Conservation (phyloP, 2,113 vertebrate species). For the Motacilla tschutschensis region DNA sequence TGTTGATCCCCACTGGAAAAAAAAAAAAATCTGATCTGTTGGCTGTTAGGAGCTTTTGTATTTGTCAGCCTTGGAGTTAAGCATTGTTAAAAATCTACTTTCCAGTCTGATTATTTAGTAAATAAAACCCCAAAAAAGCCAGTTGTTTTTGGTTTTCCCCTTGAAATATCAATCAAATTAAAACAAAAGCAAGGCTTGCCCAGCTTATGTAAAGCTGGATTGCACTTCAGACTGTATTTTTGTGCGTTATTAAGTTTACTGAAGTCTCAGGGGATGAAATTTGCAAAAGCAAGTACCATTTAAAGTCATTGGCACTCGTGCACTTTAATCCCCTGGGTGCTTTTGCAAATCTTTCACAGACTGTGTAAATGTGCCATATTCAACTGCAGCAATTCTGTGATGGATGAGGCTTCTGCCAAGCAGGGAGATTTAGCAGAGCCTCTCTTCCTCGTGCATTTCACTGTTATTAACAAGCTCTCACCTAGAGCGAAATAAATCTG, state of each 20-base stretch:
- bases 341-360: slow-evolving; percentile 37
- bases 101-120: not conserved
- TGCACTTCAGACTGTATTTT: slow-evolving; percentile 3
- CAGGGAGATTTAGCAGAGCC: slow-evolving; percentile 1
- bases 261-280: slow-evolving; percentile 21
- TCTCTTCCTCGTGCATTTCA: not conserved
- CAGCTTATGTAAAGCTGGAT: not conserved
- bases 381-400: not conserved
- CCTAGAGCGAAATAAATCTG: slow-evolving; percentile 31
- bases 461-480: slow-evolving; percentile 32
- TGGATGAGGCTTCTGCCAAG: slow-evolving; percentile 33
- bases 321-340: slow-evolving; percentile 47
- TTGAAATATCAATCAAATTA: not conserved
- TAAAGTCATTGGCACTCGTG: slow-evolving; percentile 38
- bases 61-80: not conserved
- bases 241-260: not conserved
- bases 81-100: not conserved
- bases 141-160: not conserved
- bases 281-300: slow-evolving; percentile 36
- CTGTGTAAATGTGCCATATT: slow-evolving; percentile 24
- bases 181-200: not conserved
- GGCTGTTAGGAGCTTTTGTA: not conserved
- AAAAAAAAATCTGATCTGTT: not conserved
- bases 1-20: slow-evolving; percentile 9
- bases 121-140: not conserved